Evolutionary conservation across 1,140 invertebrate genomes (phyloP).

Genomic region (Formica selysi): DNA sequence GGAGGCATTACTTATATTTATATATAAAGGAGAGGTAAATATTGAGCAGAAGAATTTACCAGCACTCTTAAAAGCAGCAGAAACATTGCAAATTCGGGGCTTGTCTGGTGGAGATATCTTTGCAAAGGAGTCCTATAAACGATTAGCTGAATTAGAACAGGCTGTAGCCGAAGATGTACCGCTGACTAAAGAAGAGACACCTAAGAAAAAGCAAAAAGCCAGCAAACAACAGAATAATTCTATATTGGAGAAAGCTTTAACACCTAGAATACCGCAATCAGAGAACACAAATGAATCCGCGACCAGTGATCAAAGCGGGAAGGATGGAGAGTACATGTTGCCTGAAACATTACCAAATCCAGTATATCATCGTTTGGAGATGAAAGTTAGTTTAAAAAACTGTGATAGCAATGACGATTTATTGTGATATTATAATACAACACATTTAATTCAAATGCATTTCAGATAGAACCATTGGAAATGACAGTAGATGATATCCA

Average conservation of each 20-base stretch:
- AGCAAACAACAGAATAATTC: conserved; percentile 77
- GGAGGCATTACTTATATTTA: conserved; percentile 88
- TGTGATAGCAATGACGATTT: neutral
- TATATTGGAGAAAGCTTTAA: conserved; percentile 80
- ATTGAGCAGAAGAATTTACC: conserved; percentile 89
- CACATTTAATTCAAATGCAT: conserved; percentile 17
- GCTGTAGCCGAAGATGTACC: conserved; percentile 68
- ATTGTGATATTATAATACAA: neutral
- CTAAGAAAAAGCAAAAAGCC: conserved; percentile 81
- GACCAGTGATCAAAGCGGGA: conserved; percentile 77
- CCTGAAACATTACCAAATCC: conserved; percentile 76
- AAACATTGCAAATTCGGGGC: conserved; percentile 89
- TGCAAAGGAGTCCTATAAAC: conserved; percentile 82
- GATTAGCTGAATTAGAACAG: conserved; percentile 78
- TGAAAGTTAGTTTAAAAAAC: conserved; percentile 79
- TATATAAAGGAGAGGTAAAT: conserved; percentile 90
- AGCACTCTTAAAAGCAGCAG: conserved; percentile 88
- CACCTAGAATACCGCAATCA: conserved; percentile 74
- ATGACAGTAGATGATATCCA: conserved; percentile 76
- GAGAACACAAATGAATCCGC: conserved; percentile 76
- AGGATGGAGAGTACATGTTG: conserved; percentile 74
- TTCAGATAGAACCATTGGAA: conserved; percentile 82
- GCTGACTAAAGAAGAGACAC: conserved; percentile 68
- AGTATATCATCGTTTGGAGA: conserved; percentile 80
- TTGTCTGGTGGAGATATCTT: conserved; percentile 87